These are phyloP conservation scores for Baryphthengus martii DNA, from an alignment of 2,113 vertebrate genomes.

Conservation along the genomic window DNA sequence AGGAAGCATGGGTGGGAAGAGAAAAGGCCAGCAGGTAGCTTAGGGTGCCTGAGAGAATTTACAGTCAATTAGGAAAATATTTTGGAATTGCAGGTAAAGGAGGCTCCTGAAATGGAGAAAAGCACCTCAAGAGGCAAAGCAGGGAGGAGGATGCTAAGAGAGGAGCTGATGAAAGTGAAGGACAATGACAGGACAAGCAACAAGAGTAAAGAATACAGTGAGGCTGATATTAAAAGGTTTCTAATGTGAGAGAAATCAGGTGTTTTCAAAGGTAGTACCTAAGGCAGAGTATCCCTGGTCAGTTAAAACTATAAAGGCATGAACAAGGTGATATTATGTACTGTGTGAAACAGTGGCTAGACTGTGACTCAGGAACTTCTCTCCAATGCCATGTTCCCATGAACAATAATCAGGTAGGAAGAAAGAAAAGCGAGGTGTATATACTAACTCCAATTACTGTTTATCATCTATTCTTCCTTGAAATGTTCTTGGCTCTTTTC, in stretches of 20 bases:
- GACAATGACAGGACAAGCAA: neutral
- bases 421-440: neutral
- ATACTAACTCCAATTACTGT: neutral
- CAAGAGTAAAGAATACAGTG: neutral
- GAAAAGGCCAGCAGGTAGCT: neutral
- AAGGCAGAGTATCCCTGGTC: neutral
- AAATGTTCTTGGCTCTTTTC: neutral
- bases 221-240: neutral
- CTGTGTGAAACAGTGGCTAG: neutral
- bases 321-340: neutral
- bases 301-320: neutral
- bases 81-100: neutral
- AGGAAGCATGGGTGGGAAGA: neutral
- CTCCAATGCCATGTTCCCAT: neutral
- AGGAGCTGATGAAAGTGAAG: constrained; percentile 19
- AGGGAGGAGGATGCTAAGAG: neutral
- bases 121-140: neutral
- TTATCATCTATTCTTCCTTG: neutral
- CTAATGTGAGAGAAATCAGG: neutral
- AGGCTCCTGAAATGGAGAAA: neutral
- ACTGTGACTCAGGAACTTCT: neutral
- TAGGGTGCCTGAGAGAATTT: constrained; percentile 14
- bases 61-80: constrained; percentile 10
- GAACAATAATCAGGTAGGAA: neutral
- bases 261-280: constrained; percentile 18